A percentile compares a stretch with the other conserved stretches of the same genome.
phyloP scores from a whole-genome alignment of 2,888 invertebrate species.

The Drosophila gaucha region DNA sequence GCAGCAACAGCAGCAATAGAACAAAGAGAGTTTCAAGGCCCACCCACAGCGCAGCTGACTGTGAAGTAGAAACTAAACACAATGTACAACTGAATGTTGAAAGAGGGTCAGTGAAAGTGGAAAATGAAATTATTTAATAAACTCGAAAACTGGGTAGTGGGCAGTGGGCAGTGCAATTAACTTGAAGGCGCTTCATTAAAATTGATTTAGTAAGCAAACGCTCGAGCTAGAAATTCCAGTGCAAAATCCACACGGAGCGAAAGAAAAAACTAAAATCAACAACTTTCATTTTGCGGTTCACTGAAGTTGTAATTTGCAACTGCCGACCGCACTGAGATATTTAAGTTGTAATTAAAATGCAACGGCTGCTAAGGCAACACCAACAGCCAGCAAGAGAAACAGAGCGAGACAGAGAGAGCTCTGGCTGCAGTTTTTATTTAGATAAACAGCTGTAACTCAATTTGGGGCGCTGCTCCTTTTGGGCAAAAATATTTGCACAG shows the following conservation, averaged over 20 bases:
- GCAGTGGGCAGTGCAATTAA: conserved; percentile 44
- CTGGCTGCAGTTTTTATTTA: conserved; percentile 66
- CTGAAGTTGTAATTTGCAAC: conserved; percentile 73
- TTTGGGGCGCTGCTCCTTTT: conserved; percentile 46
- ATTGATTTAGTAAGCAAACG: conserved; percentile 55
- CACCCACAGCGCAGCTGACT: conserved; percentile 1
- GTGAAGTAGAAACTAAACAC: conserved; percentile 9
- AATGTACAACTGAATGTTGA: conserved; percentile 16
- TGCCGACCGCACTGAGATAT: conserved; percentile 70
- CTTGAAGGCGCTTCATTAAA: conserved; percentile 49
- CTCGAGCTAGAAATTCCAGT: conserved; percentile 16
- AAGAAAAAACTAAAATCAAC: conserved; percentile 53
- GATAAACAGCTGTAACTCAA: conserved; percentile 76
- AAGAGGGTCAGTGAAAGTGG: conserved; percentile 51
- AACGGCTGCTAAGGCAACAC: conserved; percentile 42
- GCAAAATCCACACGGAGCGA: conserved; percentile 29
- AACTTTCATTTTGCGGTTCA: conserved; percentile 79
- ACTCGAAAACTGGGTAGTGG: conserved; percentile 17
- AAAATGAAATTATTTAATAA: conserved; percentile 45
- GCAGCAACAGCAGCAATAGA: conserved; percentile 10
- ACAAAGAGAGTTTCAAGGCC: conserved; percentile 13
- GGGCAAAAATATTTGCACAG: conserved; percentile 75
- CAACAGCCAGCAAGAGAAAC: conserved; percentile 10
- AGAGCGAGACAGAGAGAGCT: neutral
- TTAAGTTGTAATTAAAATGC: conserved; percentile 80